Percentiles rank a stretch among this genome's conserved stretches.
These are phyloP conservation scores for Sinocyclocheilus anshuiensis DNA, from an alignment of 2,113 vertebrate genomes.

Conservation along the genomic window DNA sequence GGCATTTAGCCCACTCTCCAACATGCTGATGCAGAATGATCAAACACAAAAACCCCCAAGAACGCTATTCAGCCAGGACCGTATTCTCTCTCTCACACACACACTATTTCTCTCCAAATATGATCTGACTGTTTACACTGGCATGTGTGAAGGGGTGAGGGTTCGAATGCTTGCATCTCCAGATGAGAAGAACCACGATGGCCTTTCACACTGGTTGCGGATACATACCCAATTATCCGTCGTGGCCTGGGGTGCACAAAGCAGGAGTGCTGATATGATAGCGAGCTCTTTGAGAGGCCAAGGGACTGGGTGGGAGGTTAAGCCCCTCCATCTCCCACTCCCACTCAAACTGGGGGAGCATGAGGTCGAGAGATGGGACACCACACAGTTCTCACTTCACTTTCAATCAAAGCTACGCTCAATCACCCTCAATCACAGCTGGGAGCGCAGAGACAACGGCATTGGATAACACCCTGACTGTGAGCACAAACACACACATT, in stretches of 20 bases:
- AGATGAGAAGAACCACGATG: constrained; percentile 20
- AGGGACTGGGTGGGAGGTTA: constrained; percentile 6
- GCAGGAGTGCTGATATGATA: constrained; percentile 25
- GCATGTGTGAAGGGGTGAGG: constrained; percentile 27
- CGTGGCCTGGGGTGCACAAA: constrained; percentile 7
- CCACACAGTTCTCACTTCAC: constrained; percentile 43
- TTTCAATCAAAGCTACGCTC: constrained; percentile 50
- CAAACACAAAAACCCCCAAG: not conserved
- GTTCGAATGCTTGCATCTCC: constrained; percentile 17
- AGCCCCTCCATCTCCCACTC: constrained; percentile 36
- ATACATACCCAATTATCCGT: constrained; percentile 26
- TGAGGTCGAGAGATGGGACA: constrained; percentile 31
- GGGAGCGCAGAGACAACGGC: constrained; percentile 37
- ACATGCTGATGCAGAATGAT: constrained; percentile 30
- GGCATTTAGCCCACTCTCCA: constrained; percentile 39
- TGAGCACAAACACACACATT: constrained; percentile 28
- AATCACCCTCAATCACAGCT: constrained; percentile 48
- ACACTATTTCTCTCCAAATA: not conserved
- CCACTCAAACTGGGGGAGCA: constrained; percentile 25
- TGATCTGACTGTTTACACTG: constrained; percentile 30
- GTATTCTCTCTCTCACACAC: not conserved
- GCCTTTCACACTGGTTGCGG: constrained; percentile 35
- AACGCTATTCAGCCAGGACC: not conserved
- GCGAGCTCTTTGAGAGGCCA: not conserved
- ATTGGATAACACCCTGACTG: constrained; percentile 30